A percentile compares a stretch with the other conserved stretches of the same genome.
These are phyloP conservation scores for Coleophora flavipennella DNA, from an alignment of 2,888 invertebrate genomes.

Conservation along the genomic window DNA sequence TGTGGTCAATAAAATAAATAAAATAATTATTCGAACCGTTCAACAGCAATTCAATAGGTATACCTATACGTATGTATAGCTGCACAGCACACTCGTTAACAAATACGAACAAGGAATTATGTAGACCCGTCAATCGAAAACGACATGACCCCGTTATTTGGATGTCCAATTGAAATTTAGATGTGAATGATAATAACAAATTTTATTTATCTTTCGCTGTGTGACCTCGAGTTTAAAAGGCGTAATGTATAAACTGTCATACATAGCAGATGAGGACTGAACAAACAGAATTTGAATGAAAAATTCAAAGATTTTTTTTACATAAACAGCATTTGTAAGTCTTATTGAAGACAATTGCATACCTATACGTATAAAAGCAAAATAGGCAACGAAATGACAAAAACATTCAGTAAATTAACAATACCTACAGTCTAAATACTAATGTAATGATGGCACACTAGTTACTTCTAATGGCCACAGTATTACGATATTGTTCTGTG, in stretches of 20 bases:
- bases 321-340: slow-evolving; percentile 35
- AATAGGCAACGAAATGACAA: no score
- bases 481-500: no score
- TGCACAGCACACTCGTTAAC: slow-evolving; percentile 24
- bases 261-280: slow-evolving; percentile 56
- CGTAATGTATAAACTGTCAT: slow-evolving; percentile 46
- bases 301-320: slow-evolving; percentile 44
- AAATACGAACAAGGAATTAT: slow-evolving; percentile 41
- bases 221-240: slow-evolving; percentile 52
- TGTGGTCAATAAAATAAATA: slow-evolving; percentile 30
- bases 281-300: slow-evolving; percentile 63
- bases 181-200: slow-evolving; percentile 61
- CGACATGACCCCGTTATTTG: slow-evolving; percentile 64
- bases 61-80: no score
- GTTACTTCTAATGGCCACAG: no score
- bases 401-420: no score
- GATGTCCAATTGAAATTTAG: slow-evolving; percentile 59
- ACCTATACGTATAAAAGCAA: slow-evolving; percentile 3
- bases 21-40: slow-evolving; percentile 27
- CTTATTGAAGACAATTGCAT: slow-evolving; percentile 12
- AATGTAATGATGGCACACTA: no score
- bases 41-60: slow-evolving; percentile 18
- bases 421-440: no score
- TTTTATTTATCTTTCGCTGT: slow-evolving; percentile 45
- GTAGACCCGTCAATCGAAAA: slow-evolving; percentile 49